Evolutionary conservation across 35 echinoderm and acorn worm genomes (phyloP), one percentile per base, ranked within the genome.

Genomic region (Ophioderma brevispina): DNA sequence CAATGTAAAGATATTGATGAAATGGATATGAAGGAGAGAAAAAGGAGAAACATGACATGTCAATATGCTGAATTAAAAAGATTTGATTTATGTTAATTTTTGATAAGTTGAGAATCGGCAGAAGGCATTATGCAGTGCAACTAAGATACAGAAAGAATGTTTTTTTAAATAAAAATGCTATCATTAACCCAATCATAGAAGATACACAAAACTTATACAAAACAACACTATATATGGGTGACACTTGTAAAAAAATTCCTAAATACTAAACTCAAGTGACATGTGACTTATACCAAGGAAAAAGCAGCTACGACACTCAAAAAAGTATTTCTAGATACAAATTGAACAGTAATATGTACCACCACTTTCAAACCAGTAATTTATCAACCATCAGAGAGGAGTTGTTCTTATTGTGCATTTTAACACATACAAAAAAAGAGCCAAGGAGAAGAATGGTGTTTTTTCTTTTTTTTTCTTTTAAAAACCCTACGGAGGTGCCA

Each of bases 261-360:
- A 36, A 13, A 80, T 10, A 80, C 38, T 17, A 11, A 34, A 18
- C 33, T 40, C 28, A 10, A 10, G 78, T 80, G 38, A 37, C 32
- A 35, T 25, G 17, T 35, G 1, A 40, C 38, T 17, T 13, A 80
- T 21, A 40, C 34, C 31, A 37, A 37, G 33, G n/a, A 80, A 80
- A 80, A 23, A 80, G 38, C 34, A 80, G 13, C 78, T 80, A 37
- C 32, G 36, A 40, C 6, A 37, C 34, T 3, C 3, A 8, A 36
- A 35, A 80, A 80, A 80, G 33, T 80, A 80, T 80, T 80, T 80
- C 78, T 37, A 80, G 38, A 37, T 17, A 70, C 17, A 11, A 52
- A 70, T 70, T 70, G 10, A 25, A 70, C 4, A 17, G 4, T 46
- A 46, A 46, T 35, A 25, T n/a, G n/a, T n/a, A 31, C 75, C 75